phyloP scores from a whole-genome alignment of 2,113 vertebrate genomes.

The Spea bombifrons region DNA sequence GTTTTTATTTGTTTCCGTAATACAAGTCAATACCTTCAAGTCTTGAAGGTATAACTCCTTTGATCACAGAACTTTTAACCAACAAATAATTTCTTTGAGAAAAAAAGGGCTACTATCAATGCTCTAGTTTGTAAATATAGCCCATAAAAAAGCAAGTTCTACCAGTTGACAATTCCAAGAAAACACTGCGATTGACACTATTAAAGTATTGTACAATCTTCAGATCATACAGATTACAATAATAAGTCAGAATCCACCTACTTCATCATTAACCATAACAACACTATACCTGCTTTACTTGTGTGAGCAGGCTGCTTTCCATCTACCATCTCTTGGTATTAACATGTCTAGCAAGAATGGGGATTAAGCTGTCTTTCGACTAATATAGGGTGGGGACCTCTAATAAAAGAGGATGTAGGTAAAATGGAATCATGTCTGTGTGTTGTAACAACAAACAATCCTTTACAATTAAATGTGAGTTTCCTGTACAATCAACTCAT shows the following conservation, averaged over 20 bases:
- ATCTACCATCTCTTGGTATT: slow-evolving; percentile 8
- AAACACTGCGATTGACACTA: slow-evolving; percentile 25
- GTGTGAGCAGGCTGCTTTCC: slow-evolving; percentile 33
- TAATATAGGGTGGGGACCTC: slow-evolving; percentile 41
- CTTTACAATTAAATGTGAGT: slow-evolving; percentile 6
- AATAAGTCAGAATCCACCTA: slow-evolving; percentile 17
- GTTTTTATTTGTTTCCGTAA: too few relatives aligned
- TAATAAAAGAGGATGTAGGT: slow-evolving; percentile 29
- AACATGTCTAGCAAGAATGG: slow-evolving; percentile 40
- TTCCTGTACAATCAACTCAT: slow-evolving; percentile 16
- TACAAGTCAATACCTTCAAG: too few relatives aligned
- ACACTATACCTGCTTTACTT: slow-evolving; percentile 33
- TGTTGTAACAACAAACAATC: slow-evolving; percentile 32
- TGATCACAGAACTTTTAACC: not conserved
- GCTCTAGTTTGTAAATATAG: not conserved
- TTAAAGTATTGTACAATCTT: slow-evolving; percentile 8
- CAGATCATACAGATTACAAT: slow-evolving; percentile 29
- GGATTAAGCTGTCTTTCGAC: slow-evolving; percentile 46
- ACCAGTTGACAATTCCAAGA: slow-evolving; percentile 11
- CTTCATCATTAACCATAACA: slow-evolving; percentile 19
- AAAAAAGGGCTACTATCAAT: not conserved
- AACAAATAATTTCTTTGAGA: slow-evolving; percentile 9
- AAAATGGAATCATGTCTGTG: slow-evolving; percentile 36
- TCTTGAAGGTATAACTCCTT: not conserved
- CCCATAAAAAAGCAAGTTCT: slow-evolving; percentile 13